Conservation (phyloP, 2,113 vertebrate species). For the Vulpes vulpes region DNA sequence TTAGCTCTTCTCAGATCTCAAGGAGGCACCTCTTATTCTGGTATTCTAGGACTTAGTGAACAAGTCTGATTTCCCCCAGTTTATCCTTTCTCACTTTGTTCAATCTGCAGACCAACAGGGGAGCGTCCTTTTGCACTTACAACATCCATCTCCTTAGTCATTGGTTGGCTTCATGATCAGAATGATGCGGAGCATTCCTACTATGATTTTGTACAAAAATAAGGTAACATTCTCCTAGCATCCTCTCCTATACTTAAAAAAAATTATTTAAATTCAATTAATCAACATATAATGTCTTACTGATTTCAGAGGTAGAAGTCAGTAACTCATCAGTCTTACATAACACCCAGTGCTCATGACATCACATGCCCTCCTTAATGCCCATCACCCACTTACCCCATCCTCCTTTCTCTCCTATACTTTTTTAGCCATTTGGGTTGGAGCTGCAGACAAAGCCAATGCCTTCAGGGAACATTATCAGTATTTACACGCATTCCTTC, state of each 20-base stretch:
- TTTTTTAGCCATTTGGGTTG: neutral
- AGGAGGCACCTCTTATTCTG: neutral
- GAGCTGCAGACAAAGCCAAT: neutral
- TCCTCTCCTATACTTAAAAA: neutral
- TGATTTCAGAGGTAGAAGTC: too few relatives aligned
- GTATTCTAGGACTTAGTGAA: neutral
- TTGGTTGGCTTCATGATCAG: neutral
- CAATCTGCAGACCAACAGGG: neutral
- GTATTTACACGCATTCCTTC: neutral
- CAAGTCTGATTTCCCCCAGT: neutral
- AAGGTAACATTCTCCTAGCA: neutral
- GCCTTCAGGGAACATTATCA: neutral
- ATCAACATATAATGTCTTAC: too few relatives aligned
- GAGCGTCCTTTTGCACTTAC: neutral
- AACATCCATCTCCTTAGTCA: neutral
- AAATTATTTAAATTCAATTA: too few relatives aligned
- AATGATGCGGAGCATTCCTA: neutral
- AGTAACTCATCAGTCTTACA: too few relatives aligned
- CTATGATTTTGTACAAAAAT: neutral
- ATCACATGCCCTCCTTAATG: too few relatives aligned
- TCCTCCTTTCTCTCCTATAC: neutral
- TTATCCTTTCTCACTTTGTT: neutral
- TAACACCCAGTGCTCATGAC: too few relatives aligned
- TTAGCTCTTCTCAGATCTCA: too few relatives aligned
- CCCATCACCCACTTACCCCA: too few relatives aligned